Evolutionary conservation across 37 sponge, comb jelly and placozoan genomes (phyloP).

Genomic region (Haliclona indistincta): DNA sequence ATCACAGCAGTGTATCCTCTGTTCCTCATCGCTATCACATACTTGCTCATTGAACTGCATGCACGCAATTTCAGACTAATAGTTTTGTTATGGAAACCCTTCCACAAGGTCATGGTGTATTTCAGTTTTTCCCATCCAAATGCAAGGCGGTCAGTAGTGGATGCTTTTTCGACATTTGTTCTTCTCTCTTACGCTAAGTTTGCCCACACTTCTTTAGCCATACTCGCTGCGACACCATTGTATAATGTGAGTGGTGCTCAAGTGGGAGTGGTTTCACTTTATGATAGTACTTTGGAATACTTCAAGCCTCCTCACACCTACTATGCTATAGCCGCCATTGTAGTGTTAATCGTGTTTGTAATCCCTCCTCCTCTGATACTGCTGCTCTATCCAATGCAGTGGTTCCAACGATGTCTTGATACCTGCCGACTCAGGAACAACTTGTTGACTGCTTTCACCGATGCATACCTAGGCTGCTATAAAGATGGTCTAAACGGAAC

Average conservation of each 20-base stretch:
- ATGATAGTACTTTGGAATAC: neutral
- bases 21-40: slow-evolving; percentile 27
- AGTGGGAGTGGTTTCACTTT: neutral
- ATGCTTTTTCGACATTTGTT: slow-evolving; percentile 43
- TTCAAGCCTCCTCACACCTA: neutral
- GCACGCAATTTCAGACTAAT: slow-evolving; percentile 10
- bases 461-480: slow-evolving; percentile 30
- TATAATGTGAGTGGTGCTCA: neutral
- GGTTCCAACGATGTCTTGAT: neutral
- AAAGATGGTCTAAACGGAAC: slow-evolving; percentile 2
- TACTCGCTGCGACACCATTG: slow-evolving; percentile 5
- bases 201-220: slow-evolving; percentile 14
- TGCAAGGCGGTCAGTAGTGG: slow-evolving; percentile 28
- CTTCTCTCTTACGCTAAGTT: slow-evolving; percentile 54
- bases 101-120: neutral
- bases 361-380: neutral
- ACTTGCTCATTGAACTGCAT: slow-evolving; percentile 28
- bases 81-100: slow-evolving; percentile 38
- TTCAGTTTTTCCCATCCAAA: neutral
- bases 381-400: neutral
- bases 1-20: slow-evolving; percentile 37
- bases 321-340: neutral
- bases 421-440: neutral
- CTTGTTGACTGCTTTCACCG: neutral
- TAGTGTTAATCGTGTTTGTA: neutral